phyloP scores from a whole-genome alignment of 2,888 invertebrate genomes.

The Quadroppia sp. region DNA sequence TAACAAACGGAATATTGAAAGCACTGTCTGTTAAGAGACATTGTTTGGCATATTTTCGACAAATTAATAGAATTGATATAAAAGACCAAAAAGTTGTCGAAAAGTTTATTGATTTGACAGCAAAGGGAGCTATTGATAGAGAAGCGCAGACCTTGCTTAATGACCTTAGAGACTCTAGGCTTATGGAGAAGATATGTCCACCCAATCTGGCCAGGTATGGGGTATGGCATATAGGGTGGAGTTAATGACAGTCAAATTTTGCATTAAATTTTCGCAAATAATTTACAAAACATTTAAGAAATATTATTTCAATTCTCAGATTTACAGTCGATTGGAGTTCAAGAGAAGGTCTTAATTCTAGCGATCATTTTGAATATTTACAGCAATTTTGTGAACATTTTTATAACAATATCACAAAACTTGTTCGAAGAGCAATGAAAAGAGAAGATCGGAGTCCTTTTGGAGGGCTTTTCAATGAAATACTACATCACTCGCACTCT shows the following conservation, averaged over 20 bases:
- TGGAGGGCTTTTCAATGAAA: slow-evolving; percentile 88
- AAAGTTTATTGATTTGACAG: slow-evolving; percentile 82
- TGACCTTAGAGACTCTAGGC: slow-evolving; percentile 79
- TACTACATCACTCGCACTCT: slow-evolving; percentile 89
- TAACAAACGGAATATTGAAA: slow-evolving; percentile 87
- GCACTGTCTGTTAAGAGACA: slow-evolving; percentile 93
- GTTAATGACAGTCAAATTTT: background rate
- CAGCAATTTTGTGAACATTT: slow-evolving; percentile 91
- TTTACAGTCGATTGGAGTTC: slow-evolving; percentile 97
- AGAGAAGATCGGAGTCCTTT: slow-evolving; percentile 91
- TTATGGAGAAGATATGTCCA: slow-evolving; percentile 81
- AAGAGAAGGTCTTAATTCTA: slow-evolving; percentile 83
- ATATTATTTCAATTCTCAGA: slow-evolving; percentile 55
- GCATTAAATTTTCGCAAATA: no score
- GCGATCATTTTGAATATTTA: slow-evolving; percentile 88
- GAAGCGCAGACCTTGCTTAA: slow-evolving; percentile 85
- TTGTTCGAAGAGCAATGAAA: slow-evolving; percentile 90
- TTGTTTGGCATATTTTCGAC: slow-evolving; percentile 82
- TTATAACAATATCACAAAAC: slow-evolving; percentile 82
- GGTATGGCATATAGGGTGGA: background rate
- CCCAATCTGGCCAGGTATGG: slow-evolving; percentile 82
- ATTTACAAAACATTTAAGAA: background rate
- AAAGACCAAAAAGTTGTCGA: slow-evolving; percentile 90
- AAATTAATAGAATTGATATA: slow-evolving; percentile 94
- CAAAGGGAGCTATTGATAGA: slow-evolving; percentile 82